Evolutionary conservation across 2,797 vertebrate genomes (phyloP).

Genomic region (Taenioides sp.): DNA sequence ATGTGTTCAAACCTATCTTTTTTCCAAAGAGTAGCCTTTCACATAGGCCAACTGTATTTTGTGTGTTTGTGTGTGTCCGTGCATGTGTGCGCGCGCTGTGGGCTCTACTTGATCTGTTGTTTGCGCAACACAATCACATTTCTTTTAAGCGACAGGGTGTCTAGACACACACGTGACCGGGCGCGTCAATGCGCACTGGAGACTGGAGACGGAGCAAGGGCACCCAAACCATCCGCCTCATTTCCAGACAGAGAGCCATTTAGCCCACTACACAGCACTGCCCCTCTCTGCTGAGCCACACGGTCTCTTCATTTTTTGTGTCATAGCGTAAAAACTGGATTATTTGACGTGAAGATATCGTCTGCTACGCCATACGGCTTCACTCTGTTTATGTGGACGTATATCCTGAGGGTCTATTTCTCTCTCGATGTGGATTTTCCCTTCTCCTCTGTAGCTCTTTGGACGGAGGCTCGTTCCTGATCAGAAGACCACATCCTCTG

Average conservation of each 20-base stretch:
- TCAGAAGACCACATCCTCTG: constrained; percentile 48
- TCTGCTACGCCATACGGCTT: constrained; percentile 33
- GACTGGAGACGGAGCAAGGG: constrained; percentile 76
- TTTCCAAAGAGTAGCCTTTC: constrained; percentile 16
- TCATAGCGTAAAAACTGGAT: constrained; percentile 68
- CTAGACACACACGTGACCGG: constrained; percentile 95
- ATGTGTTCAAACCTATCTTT: neutral
- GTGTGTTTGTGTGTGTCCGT: constrained; percentile 1
- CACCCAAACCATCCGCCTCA: constrained; percentile 76
- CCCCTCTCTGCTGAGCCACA: constrained; percentile 47
- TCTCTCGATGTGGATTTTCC: constrained; percentile 13
- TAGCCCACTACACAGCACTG: constrained; percentile 57
- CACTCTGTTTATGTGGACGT: constrained; percentile 49
- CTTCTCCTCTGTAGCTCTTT: constrained; percentile 19
- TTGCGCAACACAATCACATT: constrained; percentile 94
- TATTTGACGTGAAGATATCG: constrained; percentile 53
- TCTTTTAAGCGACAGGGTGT: constrained; percentile 95
- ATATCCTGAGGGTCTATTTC: constrained; percentile 44
- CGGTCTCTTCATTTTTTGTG: constrained; percentile 9
- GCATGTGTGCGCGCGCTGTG: constrained; percentile 51
- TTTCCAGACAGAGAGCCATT: constrained; percentile 54
- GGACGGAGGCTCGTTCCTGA: constrained; percentile 40
- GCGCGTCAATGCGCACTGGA: constrained; percentile 88
- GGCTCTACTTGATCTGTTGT: constrained; percentile 87
- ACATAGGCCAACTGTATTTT: neutral